Evolutionary conservation across 2,113 vertebrate genomes (phyloP), one percentile per base, ranked within the genome.

Genomic region (Equus quagga): DNA sequence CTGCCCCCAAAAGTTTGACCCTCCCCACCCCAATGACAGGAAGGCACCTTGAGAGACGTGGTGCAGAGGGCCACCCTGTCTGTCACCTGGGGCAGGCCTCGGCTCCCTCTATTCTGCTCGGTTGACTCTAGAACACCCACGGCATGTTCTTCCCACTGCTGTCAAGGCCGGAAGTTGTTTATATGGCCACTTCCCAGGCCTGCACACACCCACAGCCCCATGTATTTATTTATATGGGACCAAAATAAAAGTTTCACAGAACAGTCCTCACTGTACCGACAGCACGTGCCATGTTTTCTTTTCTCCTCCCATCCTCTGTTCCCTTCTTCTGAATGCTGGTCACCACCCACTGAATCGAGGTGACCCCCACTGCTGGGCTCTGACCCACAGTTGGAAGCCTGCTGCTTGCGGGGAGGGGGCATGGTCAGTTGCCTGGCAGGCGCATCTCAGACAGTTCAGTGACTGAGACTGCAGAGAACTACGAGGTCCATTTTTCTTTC

Each of bases 151-250:
- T 76, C 33, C 14, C 31, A 58, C 56, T 8, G 1, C 33, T 5
- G 12, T 23, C 36, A 19, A 28, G 58, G 26, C 46, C 69, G 0
- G 10, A 33, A 36, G 60, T 51, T 7, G 2, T 21, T 51, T 6
- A 19, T 2, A 7, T 18, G 58, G 26, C 44, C 36, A 6, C 8
- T 15, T 33, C 8, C 24, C 3, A 2, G 33, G 13, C 5, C 67
- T 64, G 41, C 31, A 46, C 10, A 54, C 18, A 41, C 4, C n/a
- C 21, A 54, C 56, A 41, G 65, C 54, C 4, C 19, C 10, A 0
- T 9, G 23, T 21, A 1, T 18, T 11, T n/a, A 5, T 54, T 2
- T 18, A 0, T 3, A 4, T n/a, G 58, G 10, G 33, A 9, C 33
- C 0, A 26, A 21, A 6, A 41, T 10, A 4, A 72, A 73, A 1